These are phyloP conservation scores for Orussus abietinus DNA, from an alignment of 1,140 invertebrate genomes.

Conservation along the genomic window DNA sequence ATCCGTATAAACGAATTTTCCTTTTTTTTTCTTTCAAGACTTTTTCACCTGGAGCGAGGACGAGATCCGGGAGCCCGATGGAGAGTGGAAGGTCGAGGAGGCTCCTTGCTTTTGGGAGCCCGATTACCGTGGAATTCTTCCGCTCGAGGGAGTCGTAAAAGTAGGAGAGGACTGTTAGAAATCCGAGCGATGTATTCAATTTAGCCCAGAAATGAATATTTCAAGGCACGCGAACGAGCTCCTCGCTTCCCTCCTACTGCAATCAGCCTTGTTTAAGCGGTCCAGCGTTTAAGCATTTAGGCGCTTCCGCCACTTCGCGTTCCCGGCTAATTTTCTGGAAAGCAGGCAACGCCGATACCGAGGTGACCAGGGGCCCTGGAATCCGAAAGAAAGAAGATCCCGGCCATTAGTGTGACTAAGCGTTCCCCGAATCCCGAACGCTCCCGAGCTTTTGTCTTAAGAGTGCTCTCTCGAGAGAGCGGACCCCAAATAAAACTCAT, in stretches of 20 bases:
- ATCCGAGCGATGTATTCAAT: too few species aligned
- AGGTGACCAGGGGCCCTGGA: too few species aligned
- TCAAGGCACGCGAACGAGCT: conserved; percentile 25
- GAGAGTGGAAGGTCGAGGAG: background rate
- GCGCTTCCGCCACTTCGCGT: conserved; percentile 36
- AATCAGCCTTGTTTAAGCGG: conserved; percentile 41
- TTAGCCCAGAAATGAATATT: too few species aligned
- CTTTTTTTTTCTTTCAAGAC: background rate
- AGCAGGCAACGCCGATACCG: conserved; percentile 2
- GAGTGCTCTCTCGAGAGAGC: background rate
- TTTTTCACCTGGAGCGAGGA: background rate
- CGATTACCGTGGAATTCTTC: background rate
- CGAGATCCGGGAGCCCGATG: conserved; percentile 8
- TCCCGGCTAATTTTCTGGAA: conserved; percentile 14
- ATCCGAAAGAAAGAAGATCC: too few species aligned
- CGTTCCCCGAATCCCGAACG: too few species aligned
- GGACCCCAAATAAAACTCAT: conserved; percentile 6
- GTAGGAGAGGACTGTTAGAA: conserved; percentile 16
- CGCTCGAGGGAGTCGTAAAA: background rate
- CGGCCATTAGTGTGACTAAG: too few species aligned
- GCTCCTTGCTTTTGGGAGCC: background rate
- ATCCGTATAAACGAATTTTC: too few species aligned
- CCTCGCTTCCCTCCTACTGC: conserved; percentile 47
- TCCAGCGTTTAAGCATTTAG: conserved; percentile 43
- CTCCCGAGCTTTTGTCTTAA: background rate